Conservation (phyloP, 2,888 invertebrate species). For the Crepidodera aurea region DNA sequence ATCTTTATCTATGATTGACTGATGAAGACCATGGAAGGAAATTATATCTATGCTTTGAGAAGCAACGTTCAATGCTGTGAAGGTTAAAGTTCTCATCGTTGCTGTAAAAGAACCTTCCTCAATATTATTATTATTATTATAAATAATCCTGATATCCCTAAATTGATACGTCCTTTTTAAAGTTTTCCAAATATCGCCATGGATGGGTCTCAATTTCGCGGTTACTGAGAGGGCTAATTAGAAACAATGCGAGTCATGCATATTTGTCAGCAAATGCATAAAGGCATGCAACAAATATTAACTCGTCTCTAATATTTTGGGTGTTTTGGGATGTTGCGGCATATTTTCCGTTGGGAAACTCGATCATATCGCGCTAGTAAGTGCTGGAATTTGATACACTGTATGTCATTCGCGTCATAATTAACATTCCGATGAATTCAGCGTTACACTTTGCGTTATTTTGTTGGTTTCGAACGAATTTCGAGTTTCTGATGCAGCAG, state of each 20-base stretch:
- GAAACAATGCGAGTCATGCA: constrained; percentile 53
- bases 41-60: too few species aligned
- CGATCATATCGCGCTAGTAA: constrained; percentile 50
- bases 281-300: constrained; percentile 58
- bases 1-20: too few species aligned
- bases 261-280: constrained; percentile 55
- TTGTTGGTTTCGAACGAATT: constrained; percentile 21
- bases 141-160: too few species aligned
- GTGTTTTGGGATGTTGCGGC: constrained; percentile 50
- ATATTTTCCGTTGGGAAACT: constrained; percentile 48
- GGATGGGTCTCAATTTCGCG: too few species aligned
- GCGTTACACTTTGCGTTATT: constrained; percentile 45
- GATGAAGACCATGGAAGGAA: too few species aligned
- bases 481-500: neutral
- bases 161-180: too few species aligned
- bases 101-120: too few species aligned
- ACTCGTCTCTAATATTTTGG: constrained; percentile 55
- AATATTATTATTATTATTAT: too few species aligned
- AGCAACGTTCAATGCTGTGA: too few species aligned
- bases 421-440: constrained; percentile 57
- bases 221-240: constrained; percentile 22
- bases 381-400: constrained; percentile 57
- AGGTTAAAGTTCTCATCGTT: too few species aligned
- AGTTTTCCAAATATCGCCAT: too few species aligned
- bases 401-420: constrained; percentile 58